Conservation (phyloP, 2,113 vertebrate genomes). For the Rattus norvegicus region DNA sequence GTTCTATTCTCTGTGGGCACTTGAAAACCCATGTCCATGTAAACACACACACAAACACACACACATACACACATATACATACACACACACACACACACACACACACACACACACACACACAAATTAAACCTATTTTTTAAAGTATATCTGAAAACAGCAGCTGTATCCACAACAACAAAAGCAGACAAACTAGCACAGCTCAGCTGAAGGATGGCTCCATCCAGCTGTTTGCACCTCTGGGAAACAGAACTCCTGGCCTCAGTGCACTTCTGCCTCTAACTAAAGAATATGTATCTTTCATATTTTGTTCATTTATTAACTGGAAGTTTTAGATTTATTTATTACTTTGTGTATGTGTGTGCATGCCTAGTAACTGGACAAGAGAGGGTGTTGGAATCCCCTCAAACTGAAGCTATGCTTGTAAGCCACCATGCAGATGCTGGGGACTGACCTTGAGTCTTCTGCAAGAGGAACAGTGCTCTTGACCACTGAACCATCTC, state of each 20-base stretch:
- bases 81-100: too few relatives aligned
- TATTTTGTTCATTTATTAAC: background rate
- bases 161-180: background rate
- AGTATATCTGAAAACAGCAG: too few relatives aligned
- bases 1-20: background rate
- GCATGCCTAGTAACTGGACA: background rate
- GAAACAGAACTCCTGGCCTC: background rate
- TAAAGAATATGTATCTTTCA: slow-evolving; percentile 8
- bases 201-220: background rate
- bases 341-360: background rate
- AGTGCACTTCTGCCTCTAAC: background rate
- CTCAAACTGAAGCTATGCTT: background rate
- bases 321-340: background rate
- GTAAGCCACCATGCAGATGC: background rate
- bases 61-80: background rate
- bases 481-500: background rate
- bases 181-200: background rate
- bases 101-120: too few relatives aligned
- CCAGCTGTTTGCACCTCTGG: background rate
- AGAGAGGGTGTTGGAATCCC: background rate
- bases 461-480: background rate
- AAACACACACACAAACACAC: background rate
- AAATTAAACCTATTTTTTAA: background rate
- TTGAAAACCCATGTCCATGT: background rate
- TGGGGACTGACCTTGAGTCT: background rate